Base-by-base conservation (phyloP, 53 echinoderm and acorn worm species). In the Arbacia lixula region DNA sequence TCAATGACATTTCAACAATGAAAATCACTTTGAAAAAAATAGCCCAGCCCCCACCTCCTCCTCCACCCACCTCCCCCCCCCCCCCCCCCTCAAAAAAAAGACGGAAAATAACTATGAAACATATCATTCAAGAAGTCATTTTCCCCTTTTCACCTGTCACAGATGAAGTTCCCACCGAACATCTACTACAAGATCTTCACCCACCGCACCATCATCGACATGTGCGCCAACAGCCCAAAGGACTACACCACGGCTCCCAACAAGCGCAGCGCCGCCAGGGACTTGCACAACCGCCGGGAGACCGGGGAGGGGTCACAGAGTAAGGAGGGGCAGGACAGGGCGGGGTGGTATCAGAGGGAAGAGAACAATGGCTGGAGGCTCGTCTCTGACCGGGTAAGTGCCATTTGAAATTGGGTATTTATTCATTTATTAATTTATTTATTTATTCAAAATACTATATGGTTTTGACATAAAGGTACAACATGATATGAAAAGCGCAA, bases 151-250 rank as follows among this genome's bases (percentile, higher is more conserved):
- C n/a, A n/a, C 46, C 30, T 40, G 6, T 71, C 17, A n/a, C 83
- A 92, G 95, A 88, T 88, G 38, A 88, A 73, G 26, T 98, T 98
- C 31, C 99, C 99, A 14, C 97, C 99, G 4, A 98, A 98, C 60
- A 98, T 98, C 31, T 98, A 98, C 94, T 98, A 98, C 91, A 98
- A 98, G 91, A 98, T 98, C 66, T 98, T 87, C 87, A 98, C 99
- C 19, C 99, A 98, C 67, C 94, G 94, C 35, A 88, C 87, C 63
- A 88, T 98, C 19, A 88, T 94, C 17, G 99, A 98, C 94, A 94
- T 98, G 99, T 98, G 99, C 41, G 98, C 99, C 41, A 98, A 98
- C 87, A 98, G 99, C 64, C 99, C 99, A 21, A 99, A 99, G 83
- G 99, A 99, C 71, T 99, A 99, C 88, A 99, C 99, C 27, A 82